A percentile compares a stretch with the other conserved stretches of the same genome.
Evolutionary conservation across 2,888 invertebrate genomes (phyloP).

Genomic region (Tetanocera ferruginea): DNA sequence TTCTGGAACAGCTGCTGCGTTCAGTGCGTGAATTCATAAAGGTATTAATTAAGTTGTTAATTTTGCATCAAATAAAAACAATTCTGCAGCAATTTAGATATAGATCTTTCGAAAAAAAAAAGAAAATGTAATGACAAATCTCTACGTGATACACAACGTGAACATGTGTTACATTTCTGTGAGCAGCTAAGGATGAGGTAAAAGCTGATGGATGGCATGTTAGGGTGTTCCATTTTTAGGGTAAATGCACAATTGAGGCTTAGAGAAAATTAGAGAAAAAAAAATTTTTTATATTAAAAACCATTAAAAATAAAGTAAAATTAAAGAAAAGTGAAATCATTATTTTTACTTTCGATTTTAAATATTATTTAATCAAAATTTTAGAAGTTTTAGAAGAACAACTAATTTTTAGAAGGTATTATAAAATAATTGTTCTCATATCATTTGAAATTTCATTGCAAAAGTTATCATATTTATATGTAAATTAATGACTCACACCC

Average conservation of each 20-base stretch:
- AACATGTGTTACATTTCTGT: slow-evolving; percentile 7
- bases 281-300: too few species aligned
- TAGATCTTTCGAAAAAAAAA: not conserved
- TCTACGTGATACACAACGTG: slow-evolving; percentile 12
- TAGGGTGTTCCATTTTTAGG: not conserved
- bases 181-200: not conserved
- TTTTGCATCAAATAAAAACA: slow-evolving; percentile 55
- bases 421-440: too few species aligned
- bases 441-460: too few species aligned
- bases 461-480: too few species aligned
- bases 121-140: slow-evolving; percentile 1
- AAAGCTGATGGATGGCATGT: not conserved
- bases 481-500: too few species aligned
- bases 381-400: too few species aligned
- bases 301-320: too few species aligned
- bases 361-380: too few species aligned
- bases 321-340: too few species aligned
- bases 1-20: slow-evolving; percentile 60
- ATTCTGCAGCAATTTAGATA: not conserved
- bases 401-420: too few species aligned
- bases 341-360: too few species aligned
- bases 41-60: slow-evolving; percentile 68
- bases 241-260: not conserved
- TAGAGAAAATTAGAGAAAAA: too few species aligned
- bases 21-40: slow-evolving; percentile 48